Conservation (phyloP, 2,113 vertebrate genomes). For the Cyanistes caeruleus region DNA sequence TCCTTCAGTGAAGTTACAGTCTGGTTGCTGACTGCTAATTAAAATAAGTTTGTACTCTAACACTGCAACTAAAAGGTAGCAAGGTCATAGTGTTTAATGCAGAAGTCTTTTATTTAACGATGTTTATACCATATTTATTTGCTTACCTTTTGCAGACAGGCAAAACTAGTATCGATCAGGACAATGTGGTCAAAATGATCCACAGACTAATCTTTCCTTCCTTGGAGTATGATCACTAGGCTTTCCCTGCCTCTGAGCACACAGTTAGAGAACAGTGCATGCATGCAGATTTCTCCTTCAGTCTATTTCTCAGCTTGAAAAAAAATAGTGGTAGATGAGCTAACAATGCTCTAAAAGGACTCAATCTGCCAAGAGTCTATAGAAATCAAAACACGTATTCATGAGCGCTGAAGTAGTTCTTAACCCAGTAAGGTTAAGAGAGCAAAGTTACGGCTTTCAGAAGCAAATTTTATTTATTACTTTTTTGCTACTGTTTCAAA, state of each 20-base stretch:
- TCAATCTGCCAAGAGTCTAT: background rate
- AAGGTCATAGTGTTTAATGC: constrained; percentile 82
- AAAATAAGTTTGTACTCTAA: constrained; percentile 85
- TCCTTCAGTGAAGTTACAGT: constrained; percentile 86
- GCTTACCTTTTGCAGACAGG: constrained; percentile 38
- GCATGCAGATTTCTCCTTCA: background rate
- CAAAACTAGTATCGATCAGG: constrained; percentile 36
- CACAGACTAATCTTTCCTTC: background rate
- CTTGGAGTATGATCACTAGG: constrained; percentile 28
- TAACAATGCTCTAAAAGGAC: background rate
- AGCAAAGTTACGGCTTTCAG: constrained; percentile 4
- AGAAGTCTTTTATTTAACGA: constrained; percentile 73
- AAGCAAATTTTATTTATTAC: background rate
- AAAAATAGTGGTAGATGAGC: background rate
- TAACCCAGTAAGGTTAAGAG: background rate
- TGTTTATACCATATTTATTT: constrained; percentile 57
- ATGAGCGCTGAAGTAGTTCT: background rate
- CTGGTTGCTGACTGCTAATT: constrained; percentile 88
- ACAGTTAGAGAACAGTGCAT: background rate
- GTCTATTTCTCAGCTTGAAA: background rate
- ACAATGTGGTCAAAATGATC: constrained; percentile 49
- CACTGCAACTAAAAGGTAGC: constrained; percentile 78
- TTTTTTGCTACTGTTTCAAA: background rate
- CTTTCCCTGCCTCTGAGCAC: background rate
- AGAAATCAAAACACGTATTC: background rate